Evolutionary conservation across 2,113 vertebrate genomes (phyloP).

Genomic region (Lontra canadensis): DNA sequence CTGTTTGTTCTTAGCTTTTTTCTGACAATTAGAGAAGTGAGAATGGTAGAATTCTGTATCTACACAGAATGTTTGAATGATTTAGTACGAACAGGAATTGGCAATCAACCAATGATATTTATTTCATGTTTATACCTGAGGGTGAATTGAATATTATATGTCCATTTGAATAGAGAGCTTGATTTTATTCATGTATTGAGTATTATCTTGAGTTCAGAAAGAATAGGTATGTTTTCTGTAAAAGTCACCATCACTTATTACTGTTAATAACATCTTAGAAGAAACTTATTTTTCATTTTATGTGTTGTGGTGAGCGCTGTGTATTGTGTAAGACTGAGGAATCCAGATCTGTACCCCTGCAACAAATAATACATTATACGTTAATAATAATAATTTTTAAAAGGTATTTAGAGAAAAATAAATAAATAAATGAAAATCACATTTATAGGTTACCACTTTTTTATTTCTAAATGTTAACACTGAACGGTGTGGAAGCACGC

Average conservation of each 20-base stretch:
- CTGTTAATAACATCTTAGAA: background rate
- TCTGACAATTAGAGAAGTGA: slow-evolving; percentile 10
- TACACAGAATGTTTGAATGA: slow-evolving; percentile 11
- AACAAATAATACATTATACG: no score
- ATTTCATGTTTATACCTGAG: slow-evolving; percentile 32
- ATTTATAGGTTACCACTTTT: background rate
- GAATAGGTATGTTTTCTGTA: background rate
- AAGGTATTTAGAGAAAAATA: no score
- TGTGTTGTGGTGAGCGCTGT: no score
- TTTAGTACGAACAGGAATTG: slow-evolving; percentile 25
- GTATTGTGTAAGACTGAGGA: no score
- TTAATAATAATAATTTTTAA: no score
- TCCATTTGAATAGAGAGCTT: background rate
- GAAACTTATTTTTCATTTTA: background rate
- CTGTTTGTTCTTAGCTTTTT: slow-evolving; percentile 43
- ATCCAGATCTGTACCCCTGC: no score
- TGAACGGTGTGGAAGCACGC: background rate
- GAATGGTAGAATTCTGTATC: background rate
- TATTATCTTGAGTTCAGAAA: slow-evolving; percentile 1
- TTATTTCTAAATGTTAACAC: background rate
- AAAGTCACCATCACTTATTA: background rate
- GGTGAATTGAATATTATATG: background rate
- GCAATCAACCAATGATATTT: background rate
- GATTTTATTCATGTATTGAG: background rate
- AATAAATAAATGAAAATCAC: slow-evolving; percentile 20